Evolutionary conservation across 2,113 vertebrate species (phyloP).

Genomic region (Rhabdomys dilectus): DNA sequence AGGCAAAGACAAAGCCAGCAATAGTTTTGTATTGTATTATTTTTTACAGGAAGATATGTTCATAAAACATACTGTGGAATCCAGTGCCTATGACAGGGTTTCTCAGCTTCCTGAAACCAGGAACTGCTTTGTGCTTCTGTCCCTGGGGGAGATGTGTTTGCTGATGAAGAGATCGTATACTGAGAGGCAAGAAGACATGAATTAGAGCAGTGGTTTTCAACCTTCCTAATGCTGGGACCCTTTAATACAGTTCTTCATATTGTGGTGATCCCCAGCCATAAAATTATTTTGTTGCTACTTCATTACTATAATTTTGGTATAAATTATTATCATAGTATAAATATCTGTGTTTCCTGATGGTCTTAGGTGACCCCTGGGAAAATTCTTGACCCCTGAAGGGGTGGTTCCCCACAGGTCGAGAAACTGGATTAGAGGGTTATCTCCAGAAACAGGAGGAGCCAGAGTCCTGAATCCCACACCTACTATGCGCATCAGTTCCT

Average conservation of each 20-base stretch:
- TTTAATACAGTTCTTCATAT: neutral
- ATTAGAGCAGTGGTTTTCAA: neutral
- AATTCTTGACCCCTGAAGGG: neutral
- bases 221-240: neutral
- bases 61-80: neutral
- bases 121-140: neutral
- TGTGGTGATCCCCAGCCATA: neutral
- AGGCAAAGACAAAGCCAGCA: neutral
- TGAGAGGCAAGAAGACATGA: neutral
- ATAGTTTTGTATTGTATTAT: neutral
- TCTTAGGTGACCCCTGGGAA: neutral
- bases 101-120: neutral
- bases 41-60: neutral
- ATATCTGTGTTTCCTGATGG: neutral
- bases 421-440: neutral
- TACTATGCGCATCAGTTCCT: neutral
- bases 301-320: neutral
- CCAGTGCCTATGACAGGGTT: neutral
- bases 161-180: neutral
- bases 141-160: too few species aligned
- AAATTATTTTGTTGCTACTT: neutral
- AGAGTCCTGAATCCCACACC: neutral
- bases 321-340: neutral
- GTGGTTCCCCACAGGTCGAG: neutral
- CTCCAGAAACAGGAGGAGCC: neutral